Percentiles rank a stretch among this genome's conserved stretches.
These are phyloP conservation scores for Drosophila dunni DNA, from an alignment of 1,140 invertebrate genomes.

Conservation along the genomic window DNA sequence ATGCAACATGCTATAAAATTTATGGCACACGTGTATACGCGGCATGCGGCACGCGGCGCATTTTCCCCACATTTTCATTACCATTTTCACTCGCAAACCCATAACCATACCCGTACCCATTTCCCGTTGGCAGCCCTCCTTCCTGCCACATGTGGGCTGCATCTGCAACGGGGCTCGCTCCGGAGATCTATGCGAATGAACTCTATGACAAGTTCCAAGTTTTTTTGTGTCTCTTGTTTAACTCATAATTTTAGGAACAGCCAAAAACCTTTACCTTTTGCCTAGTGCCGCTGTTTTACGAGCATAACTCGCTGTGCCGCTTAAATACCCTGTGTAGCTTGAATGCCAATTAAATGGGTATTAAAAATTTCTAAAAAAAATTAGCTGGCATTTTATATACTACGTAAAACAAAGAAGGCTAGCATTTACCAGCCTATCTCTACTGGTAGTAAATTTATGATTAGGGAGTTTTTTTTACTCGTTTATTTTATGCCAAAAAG, in stretches of 20 bases:
- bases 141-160: slow-evolving; percentile 68
- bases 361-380: background rate
- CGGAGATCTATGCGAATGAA: slow-evolving; percentile 37
- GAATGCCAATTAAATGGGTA: background rate
- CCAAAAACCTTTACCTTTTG: slow-evolving; percentile 74
- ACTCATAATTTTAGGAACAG: slow-evolving; percentile 66
- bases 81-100: slow-evolving; percentile 30
- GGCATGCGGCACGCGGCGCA: slow-evolving; percentile 66
- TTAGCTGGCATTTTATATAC: no score
- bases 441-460: no score
- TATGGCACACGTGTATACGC: slow-evolving; percentile 72
- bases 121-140: slow-evolving; percentile 18
- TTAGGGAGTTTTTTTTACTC: no score
- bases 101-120: slow-evolving; percentile 14
- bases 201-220: slow-evolving; percentile 46
- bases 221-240: slow-evolving; percentile 53
- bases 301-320: slow-evolving; percentile 54
- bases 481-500: no score
- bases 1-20: slow-evolving; percentile 76
- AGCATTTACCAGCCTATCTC: no score
- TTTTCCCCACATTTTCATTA: slow-evolving; percentile 33
- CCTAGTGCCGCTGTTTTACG: slow-evolving; percentile 65
- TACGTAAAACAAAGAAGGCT: no score
- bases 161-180: slow-evolving; percentile 41
- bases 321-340: slow-evolving; percentile 24